phyloP scores from a whole-genome alignment of 1,140 invertebrate species.

The Aphelinus atriplicis region DNA sequence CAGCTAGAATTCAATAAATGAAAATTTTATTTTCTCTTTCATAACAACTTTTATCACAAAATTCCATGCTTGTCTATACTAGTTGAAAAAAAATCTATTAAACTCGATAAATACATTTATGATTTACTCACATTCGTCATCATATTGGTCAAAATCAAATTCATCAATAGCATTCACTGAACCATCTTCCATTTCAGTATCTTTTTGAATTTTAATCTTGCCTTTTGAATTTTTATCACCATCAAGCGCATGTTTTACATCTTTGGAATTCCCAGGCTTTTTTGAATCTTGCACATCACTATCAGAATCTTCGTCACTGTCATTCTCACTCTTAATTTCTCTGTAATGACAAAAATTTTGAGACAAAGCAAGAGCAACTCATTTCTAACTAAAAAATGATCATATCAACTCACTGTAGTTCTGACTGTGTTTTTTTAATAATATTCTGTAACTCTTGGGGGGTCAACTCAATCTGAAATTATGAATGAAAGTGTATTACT shows the following conservation, averaged over 20 bases:
- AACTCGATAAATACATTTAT: neutral
- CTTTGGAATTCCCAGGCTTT: neutral
- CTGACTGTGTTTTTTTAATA: conserved; percentile 77
- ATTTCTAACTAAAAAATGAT: conserved; percentile 31
- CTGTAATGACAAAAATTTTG: conserved; percentile 45
- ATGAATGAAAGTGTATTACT: conserved; percentile 11
- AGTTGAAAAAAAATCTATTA: too few relatives aligned
- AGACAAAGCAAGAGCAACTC: conserved; percentile 36
- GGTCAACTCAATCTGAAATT: conserved; percentile 71
- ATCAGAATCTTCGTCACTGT: conserved; percentile 66
- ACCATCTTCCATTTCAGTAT: conserved; percentile 46
- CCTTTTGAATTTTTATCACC: conserved; percentile 36
- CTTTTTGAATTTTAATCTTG: conserved; percentile 43
- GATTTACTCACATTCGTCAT: conserved; percentile 71
- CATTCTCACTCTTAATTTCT: conserved; percentile 58
- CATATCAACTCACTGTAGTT: conserved; percentile 68
- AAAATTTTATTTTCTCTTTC: conserved; percentile 9
- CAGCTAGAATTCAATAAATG: conserved; percentile 55
- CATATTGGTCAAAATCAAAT: conserved; percentile 79
- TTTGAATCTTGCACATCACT: conserved; percentile 40
- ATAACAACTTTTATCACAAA: conserved; percentile 21
- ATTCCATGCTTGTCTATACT: too few relatives aligned
- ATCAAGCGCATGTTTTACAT: conserved; percentile 42
- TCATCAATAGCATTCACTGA: conserved; percentile 66
- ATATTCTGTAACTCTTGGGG: conserved; percentile 76